Evolutionary conservation across 2,113 vertebrate genomes (phyloP).

Genomic region (Mionectes macconnelli): DNA sequence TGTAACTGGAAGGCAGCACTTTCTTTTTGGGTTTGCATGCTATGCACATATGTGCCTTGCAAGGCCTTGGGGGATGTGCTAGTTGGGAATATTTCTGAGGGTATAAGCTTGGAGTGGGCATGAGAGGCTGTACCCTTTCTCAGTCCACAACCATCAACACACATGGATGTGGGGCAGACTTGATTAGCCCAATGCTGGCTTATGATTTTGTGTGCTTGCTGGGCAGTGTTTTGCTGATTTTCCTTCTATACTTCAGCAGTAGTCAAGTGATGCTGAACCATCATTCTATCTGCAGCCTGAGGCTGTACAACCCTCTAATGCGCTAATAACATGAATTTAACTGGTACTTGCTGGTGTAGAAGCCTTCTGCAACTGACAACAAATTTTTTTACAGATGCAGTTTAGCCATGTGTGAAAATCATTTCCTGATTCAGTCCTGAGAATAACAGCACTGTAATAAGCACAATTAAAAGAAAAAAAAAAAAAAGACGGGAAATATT

Average conservation of each 20-base stretch:
- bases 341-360: not conserved
- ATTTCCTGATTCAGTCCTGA: not conserved
- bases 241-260: not conserved
- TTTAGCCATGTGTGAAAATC: slow-evolving; percentile 7
- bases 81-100: not conserved
- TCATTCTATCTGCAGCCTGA: not conserved
- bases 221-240: not conserved
- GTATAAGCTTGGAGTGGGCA: not conserved
- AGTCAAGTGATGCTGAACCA: not conserved
- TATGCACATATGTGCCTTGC: not conserved
- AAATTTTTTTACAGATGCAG: not conserved
- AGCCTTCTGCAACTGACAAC: not conserved
- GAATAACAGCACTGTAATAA: not conserved
- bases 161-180: not conserved
- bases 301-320: not conserved
- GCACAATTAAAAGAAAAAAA: not conserved
- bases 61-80: not conserved
- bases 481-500: not conserved
- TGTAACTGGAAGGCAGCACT: not conserved
- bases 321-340: not conserved
- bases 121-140: not conserved
- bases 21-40: not conserved
- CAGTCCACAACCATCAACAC: not conserved
- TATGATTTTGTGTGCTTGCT: not conserved
- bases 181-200: not conserved